Evolutionary conservation across 2,113 vertebrate species (phyloP).

Genomic region (Pelmatolapia mariae): DNA sequence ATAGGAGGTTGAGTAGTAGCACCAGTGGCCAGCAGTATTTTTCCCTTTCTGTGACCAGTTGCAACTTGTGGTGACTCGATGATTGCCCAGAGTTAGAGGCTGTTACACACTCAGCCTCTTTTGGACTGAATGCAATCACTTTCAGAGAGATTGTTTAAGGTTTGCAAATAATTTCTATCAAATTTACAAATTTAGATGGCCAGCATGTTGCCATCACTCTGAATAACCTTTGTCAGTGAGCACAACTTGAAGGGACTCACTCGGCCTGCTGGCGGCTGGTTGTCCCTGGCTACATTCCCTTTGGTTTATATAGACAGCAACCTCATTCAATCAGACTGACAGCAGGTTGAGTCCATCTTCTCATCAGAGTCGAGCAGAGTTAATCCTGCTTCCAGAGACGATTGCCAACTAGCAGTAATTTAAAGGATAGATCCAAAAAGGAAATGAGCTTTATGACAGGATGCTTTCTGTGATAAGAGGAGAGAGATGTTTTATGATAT

Average conservation of each 20-base stretch:
- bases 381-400: background rate
- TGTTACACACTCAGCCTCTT: background rate
- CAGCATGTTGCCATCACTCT: background rate
- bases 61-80: background rate
- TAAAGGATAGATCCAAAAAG: background rate
- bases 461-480: background rate
- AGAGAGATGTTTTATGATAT: background rate
- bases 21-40: background rate
- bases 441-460: background rate
- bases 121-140: background rate
- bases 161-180: background rate
- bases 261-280: background rate
- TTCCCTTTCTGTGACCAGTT: background rate
- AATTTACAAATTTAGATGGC: accelerated
- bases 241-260: background rate
- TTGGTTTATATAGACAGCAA: background rate
- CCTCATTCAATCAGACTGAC: background rate
- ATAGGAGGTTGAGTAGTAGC: background rate
- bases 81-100: background rate
- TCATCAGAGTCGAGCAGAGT: background rate
- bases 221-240: background rate
- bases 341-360: accelerated
- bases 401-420: background rate
- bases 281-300: background rate
- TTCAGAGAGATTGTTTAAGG: background rate